Conservation (phyloP, 2,888 invertebrate species). For the Thelaira solivaga region DNA sequence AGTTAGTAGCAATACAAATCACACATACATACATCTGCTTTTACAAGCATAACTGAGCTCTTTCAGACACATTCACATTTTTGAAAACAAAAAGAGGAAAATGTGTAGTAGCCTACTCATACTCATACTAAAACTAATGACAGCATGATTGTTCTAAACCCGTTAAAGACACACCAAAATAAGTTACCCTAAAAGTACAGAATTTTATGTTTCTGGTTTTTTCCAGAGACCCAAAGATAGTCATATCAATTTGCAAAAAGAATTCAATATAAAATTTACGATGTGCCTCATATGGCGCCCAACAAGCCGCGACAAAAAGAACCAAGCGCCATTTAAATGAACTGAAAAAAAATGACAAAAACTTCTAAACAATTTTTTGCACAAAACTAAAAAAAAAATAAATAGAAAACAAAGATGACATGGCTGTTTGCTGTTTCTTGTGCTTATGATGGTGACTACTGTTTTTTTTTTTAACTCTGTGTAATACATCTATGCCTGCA, state of each 20-base stretch:
- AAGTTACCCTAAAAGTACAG: background rate
- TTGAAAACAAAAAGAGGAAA: too few relatives aligned
- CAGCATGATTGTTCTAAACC: background rate
- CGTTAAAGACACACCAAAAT: background rate
- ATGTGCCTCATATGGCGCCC: conserved; percentile 63
- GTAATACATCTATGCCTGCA: background rate
- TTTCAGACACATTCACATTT: too few relatives aligned
- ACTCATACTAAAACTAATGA: background rate
- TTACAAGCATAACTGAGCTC: background rate
- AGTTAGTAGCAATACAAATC: background rate
- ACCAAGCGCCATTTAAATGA: conserved; percentile 14
- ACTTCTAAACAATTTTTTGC: conserved; percentile 30
- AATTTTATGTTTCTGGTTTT: background rate
- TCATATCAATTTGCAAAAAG: conserved; percentile 38
- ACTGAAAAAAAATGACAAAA: conserved; percentile 39
- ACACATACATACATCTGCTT: background rate
- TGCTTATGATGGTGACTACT: conserved; percentile 11
- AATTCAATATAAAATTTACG: conserved; percentile 55
- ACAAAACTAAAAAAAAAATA: background rate
- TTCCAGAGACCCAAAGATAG: background rate
- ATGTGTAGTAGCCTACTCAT: too few relatives aligned
- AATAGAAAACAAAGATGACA: conserved; percentile 14
- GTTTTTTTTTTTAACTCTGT: background rate
- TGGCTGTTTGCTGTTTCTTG: conserved; percentile 30
- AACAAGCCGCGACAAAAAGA: conserved; percentile 60